Base-by-base conservation (phyloP, 2,797 vertebrate species). In the Cuniculus paca region DNA sequence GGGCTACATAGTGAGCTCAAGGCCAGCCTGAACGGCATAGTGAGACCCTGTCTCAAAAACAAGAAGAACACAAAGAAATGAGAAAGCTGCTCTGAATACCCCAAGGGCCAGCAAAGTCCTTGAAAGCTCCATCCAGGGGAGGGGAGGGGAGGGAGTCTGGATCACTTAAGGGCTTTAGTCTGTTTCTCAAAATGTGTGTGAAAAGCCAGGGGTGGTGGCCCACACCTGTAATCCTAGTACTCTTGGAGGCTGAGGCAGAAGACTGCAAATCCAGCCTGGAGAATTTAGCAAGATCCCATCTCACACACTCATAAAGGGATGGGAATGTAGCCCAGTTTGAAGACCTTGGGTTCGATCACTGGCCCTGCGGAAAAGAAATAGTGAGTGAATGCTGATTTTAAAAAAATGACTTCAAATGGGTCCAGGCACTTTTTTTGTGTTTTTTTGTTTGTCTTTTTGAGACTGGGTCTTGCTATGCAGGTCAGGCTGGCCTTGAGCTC, bases 31-130 rank as follows among this genome's bases (percentile, higher is more conserved):
- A 54, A 54, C 52, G 16, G 16, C 52, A 54, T 54, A 54, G 52
- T 16, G 16, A 54, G 52, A 54, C 52, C 14, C 52, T 54, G 52
- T 54, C 52, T 54, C 52, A 16, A 54, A 54, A 54, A 54, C 10
- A 52, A 52, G 50, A 95, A 77, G 58, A 28, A 54, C 45, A 31
- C 45, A 63, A 74, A 80, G 93, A 86, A 89, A 86, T 7, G 84
- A 78, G n/a, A 48, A 31, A 81, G 79, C 39, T 65, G 36, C 68
- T 74, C 87, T 93, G 90, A 86, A 61, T 78, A 90, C 90, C 79
- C 65, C 42, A 72, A 60, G 17, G 48, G n/a, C 79, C 60, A 85
- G 48, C 31, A 6, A 22, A 63, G 63, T 58, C 22, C 22, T n/a
- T 63, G 70, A 50, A 65, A 86, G 60, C 70, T 28, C 52, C 48